phyloP scores from a whole-genome alignment of 2,113 vertebrate genomes.

The Pavo muticus region DNA sequence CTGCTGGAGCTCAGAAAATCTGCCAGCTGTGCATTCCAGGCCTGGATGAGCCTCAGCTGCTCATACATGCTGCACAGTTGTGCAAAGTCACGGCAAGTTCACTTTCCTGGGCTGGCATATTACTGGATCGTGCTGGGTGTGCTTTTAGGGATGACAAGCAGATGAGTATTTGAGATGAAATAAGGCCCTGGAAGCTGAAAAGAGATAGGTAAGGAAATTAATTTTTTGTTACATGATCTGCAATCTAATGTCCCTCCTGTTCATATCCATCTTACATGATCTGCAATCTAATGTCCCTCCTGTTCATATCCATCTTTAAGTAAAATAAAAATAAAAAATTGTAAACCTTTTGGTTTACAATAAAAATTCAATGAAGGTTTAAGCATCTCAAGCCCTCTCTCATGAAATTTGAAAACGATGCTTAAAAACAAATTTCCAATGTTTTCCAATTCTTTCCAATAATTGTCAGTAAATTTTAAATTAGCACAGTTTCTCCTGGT shows the following conservation, averaged over 20 bases:
- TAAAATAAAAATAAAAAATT: background rate
- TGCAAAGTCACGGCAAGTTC: background rate
- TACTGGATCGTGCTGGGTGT: background rate
- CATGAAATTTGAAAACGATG: background rate
- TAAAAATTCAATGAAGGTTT: background rate
- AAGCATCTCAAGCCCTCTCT: background rate
- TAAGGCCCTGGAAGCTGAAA: background rate
- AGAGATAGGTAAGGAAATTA: background rate
- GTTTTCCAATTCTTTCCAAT: background rate
- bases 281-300: background rate
- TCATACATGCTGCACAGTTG: background rate
- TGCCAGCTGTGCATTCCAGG: slow-evolving; percentile 35
- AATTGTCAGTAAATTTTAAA: background rate
- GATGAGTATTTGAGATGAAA: background rate
- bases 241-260: background rate
- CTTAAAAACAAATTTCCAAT: background rate
- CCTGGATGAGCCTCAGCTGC: background rate
- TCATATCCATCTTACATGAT: background rate
- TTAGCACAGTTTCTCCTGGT: background rate
- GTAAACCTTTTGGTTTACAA: too few species aligned
- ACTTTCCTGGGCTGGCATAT: background rate
- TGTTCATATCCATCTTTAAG: background rate
- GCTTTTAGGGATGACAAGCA: background rate
- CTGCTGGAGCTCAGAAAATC: background rate
- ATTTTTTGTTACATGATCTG: background rate